phyloP scores from a whole-genome alignment of 53 echinoderm and acorn worm species.

The Holothuria scabra region DNA sequence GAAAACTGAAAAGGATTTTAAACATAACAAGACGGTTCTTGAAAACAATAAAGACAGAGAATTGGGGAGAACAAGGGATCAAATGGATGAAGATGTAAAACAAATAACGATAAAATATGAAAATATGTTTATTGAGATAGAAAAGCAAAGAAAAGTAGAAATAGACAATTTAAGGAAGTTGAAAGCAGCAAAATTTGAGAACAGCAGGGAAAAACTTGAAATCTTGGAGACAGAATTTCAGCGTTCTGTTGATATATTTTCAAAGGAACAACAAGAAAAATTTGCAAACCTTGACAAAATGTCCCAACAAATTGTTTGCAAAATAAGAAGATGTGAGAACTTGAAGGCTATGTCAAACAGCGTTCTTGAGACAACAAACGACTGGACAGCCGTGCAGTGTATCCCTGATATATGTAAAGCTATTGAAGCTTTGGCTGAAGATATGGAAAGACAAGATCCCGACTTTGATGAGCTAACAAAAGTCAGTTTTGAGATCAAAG shows the following conservation, averaged over 20 bases:
- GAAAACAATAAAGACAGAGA: no score
- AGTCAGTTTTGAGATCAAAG: not conserved
- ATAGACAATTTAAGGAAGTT: not conserved
- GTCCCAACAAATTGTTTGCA: no score
- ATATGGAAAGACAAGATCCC: not conserved
- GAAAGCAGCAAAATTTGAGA: no score
- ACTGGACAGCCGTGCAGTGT: slow-evolving; percentile 17
- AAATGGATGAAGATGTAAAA: not conserved
- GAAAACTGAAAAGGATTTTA: not conserved
- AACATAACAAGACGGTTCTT: no score
- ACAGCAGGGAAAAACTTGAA: no score
- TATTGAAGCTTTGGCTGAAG: not conserved
- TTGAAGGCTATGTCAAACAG: not conserved
- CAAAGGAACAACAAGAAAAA: no score
- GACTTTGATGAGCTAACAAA: not conserved
- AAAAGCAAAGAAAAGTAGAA: no score
- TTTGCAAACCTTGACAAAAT: no score
- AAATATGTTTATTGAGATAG: no score
- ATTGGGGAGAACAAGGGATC: not conserved
- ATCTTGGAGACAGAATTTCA: no score
- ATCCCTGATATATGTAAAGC: slow-evolving; percentile 29
- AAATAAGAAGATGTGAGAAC: not conserved
- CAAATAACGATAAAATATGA: no score
- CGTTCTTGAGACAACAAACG: not conserved
- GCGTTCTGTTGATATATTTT: no score